phyloP scores from a whole-genome alignment of 2,113 vertebrate genomes.

The Lycocorax pyrrhopterus region DNA sequence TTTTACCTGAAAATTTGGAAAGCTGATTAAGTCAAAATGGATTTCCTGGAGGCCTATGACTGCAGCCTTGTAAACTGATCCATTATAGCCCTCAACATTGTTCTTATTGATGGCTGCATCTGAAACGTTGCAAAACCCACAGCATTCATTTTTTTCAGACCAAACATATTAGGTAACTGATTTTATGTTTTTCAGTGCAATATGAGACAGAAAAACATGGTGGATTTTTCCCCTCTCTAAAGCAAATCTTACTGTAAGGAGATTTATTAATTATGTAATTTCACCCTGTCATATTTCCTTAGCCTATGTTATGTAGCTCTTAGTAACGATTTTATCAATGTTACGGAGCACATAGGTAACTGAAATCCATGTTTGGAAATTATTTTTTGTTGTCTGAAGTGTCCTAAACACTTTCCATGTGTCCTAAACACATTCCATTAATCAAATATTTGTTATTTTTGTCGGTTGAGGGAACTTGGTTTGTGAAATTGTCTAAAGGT shows the following conservation, averaged over 20 bases:
- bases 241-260: not conserved
- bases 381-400: not conserved
- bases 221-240: not conserved
- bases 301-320: not conserved
- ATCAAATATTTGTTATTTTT: not conserved
- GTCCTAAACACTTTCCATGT: not conserved
- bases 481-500: not conserved
- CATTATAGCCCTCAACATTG: slow-evolving; percentile 15
- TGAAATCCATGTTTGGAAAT: not conserved
- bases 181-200: not conserved
- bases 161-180: not conserved
- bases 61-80: slow-evolving; percentile 40
- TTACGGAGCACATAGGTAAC: not conserved
- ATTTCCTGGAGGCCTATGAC: slow-evolving; percentile 41
- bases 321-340: not conserved
- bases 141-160: not conserved
- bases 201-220: not conserved
- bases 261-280: not conserved
- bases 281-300: not conserved
- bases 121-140: not conserved
- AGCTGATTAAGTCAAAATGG: slow-evolving; percentile 55
- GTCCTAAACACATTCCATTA: not conserved
- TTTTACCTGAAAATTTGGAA: slow-evolving; percentile 50
- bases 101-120: slow-evolving; percentile 25
- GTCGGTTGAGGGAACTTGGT: not conserved